Base-by-base conservation (phyloP, 2,113 vertebrate genomes). In the Triplophysa siluroides region DNA sequence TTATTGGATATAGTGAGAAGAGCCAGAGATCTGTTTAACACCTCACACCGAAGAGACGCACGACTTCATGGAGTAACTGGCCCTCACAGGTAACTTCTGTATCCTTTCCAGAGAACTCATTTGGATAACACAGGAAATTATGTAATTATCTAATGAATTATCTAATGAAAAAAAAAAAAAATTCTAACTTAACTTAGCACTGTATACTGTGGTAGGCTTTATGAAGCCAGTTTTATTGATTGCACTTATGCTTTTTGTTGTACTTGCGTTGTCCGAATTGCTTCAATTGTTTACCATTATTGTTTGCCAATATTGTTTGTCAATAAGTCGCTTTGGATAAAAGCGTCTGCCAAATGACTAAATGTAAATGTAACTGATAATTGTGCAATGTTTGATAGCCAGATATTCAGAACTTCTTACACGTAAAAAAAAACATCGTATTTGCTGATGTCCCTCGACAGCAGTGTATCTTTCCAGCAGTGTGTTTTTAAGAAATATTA, bases 51-150 rank as follows among this genome's bases (percentile, higher is more conserved):
- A 33, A 54, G 43, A 68, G 69, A 81, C 43, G 75, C 75, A 73
- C 33, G 65, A 47, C 66, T 24, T 58, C 73, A 68, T 61, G n/a
- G 50, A 62, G 33, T 61, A 24, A 60, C 54, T 70, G 80, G 11
- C 61, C 45, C 75, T 10, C 29, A 71, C 18, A 82, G 80, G 80
- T 82, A 82, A 63, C 72, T 80, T 70, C 29, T 69, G 24, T 38
- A 1, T 62, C 54, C 18, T 61, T 43, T 65, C 16, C 29, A n/a
- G n/a, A n/a, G 38, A 43, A 47, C 43, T 13, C 5, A 61, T 38
- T 64, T 72, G 61, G 43, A 70, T 11, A 52, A 19, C 23, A 47
- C 12, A 43, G 13, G 71, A 74, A 52, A 52, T 70, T 0, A 70
- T 74, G 16, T 43, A 26, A 50, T 71, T 16, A 18, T 54, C 41